Conservation (phyloP, 2,888 invertebrate species). For the Tipula lateralis region DNA sequence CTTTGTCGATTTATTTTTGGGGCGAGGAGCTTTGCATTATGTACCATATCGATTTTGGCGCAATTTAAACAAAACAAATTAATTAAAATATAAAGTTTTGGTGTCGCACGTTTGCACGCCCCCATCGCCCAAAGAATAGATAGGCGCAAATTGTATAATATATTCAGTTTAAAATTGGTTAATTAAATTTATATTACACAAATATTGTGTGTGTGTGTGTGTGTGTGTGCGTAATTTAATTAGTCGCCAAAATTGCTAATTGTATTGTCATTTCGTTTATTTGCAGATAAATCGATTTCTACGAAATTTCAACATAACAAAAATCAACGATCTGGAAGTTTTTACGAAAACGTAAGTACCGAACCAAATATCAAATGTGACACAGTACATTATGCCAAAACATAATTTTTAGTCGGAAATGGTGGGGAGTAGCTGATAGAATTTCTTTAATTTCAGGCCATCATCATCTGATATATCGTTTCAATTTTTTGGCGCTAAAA, state of each 20-base stretch:
- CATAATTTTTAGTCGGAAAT: not conserved
- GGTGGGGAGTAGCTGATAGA: not conserved
- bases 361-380: not conserved
- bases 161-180: too few relatives aligned
- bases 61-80: too few relatives aligned
- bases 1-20: too few relatives aligned
- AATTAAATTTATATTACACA: too few relatives aligned
- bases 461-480: conserved; percentile 53
- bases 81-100: too few relatives aligned
- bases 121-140: too few relatives aligned
- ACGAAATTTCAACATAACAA: conserved; percentile 61
- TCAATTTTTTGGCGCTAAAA: conserved; percentile 50
- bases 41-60: too few relatives aligned
- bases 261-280: conserved; percentile 36
- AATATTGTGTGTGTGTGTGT: too few relatives aligned
- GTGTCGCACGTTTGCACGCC: too few relatives aligned
- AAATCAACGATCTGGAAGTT: conserved; percentile 58
- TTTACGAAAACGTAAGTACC: conserved; percentile 62
- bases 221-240: not conserved
- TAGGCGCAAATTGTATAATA: too few relatives aligned
- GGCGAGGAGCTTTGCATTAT: too few relatives aligned
- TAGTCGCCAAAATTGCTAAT: not conserved
- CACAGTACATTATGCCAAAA: not conserved
- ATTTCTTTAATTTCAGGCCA: conserved; percentile 36
- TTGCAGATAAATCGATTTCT: conserved; percentile 63